Evolutionary conservation across 1,140 invertebrate species (phyloP), one percentile per base, ranked within the genome.

Genomic region (Drosophila erecta): DNA sequence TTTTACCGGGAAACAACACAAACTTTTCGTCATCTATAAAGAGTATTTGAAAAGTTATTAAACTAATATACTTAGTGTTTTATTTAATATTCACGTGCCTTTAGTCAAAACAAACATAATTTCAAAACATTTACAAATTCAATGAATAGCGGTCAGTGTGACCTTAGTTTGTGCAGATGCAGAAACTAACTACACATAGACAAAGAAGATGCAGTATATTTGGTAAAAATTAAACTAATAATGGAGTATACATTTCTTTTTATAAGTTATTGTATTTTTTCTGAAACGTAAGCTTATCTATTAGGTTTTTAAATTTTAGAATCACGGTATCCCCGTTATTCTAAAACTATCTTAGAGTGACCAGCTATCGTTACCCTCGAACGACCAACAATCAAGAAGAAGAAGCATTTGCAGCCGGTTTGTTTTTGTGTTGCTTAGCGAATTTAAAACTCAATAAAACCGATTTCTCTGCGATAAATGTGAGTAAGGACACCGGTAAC

Each of bases 81-180:
- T 12, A 17, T 10, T 1, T 8, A 2, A 15, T 40, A 10, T 12
- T 12, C 10, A 89, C 76, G 24, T 41, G 73, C 84, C 40, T 81
- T 79, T 90, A 1, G 37, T 64, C 11, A 90, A 46, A 24, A 90
- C 33, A 72, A 81, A 90, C 85, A 90, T 81, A 56, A 38, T 66
- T 69, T 44, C 59, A 59, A 38, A n/a, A 17, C 64, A 44, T 74
- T 77, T 57, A 44, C 72, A 75, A 22, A 7, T 53, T 11, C 27
- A 46, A 59, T 49, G 51, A 11, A 20, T 11, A 8, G 6, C 30
- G 30, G 3, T 6, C 8, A n/a, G 27, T 40, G 46, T 57, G 43
- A 27, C 41, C 62, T 8, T 41, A 27, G 4, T 4, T 24, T 24
- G 22, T 24, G 24, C 37, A 35, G 27, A 15, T 46, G 7, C 20